Base-by-base conservation (phyloP, 2,888 invertebrate species). In the Lingula anatina region DNA sequence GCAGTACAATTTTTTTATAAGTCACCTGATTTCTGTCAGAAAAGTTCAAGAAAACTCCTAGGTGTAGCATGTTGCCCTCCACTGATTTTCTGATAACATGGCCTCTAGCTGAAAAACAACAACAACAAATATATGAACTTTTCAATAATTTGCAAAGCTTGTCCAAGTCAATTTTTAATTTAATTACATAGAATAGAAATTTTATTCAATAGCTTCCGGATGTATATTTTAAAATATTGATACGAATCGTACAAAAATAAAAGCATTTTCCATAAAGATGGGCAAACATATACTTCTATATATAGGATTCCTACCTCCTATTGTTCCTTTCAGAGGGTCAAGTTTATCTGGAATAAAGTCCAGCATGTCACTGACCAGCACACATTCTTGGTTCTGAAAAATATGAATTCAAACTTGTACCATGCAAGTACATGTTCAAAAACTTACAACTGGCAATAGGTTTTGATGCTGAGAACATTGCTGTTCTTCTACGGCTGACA, bases 41-140 rank as follows among this genome's bases (percentile, higher is more conserved):
- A 38, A 71, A 70, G 35, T 62, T 62, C 12, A 72, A 55, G 50
- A 65, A 68, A 7, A 70, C 62, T 45, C 64, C 67, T 5, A 72
- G 75, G 57, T 83, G 82, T 3, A 84, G 79, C 52, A 81, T 79
- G 49, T 81, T 79, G 31, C 78, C 78, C n/a, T 81, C 81, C 1
- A 81, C 73, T 1, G 86, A 83, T 75, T 86, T 87, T 52, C 86
- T 83, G 28, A 91, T 73, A 69, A 86, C 82, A 66, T 89, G 89
- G 26, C 85, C 86, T 75, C 88, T 86, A 15, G 86, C 68, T 70
- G 53, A 20, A 53, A 53, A 87, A 84, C 76, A 58, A 80, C 20
- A 71, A 66, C 37, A 24, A 15, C 9, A 38, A 12, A 7, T 24
- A 15, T 20, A 45, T 18, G 18, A 21, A 7, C 35, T 31, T 15